phyloP scores from a whole-genome alignment of 2,797 vertebrate genomes.

The Bufotes viridis region DNA sequence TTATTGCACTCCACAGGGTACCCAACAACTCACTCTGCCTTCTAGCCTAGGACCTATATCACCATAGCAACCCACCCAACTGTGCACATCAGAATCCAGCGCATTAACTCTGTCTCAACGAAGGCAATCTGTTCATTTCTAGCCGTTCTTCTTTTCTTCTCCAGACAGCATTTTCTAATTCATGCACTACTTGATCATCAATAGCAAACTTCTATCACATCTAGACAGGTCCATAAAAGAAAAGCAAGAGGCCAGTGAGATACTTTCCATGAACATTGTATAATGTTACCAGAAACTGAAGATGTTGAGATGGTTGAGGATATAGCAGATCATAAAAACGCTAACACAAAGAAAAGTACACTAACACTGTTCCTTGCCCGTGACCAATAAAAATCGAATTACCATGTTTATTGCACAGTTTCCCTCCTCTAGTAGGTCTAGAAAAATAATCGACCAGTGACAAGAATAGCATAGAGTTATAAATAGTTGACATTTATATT shows the following conservation, averaged over 20 bases:
- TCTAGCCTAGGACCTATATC: constrained; percentile 55
- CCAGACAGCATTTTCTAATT: not conserved
- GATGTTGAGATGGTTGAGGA: not conserved
- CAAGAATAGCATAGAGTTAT: no score
- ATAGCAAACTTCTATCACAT: not conserved
- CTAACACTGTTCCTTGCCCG: not conserved
- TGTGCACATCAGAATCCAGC: constrained; percentile 49
- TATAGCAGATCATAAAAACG: not conserved
- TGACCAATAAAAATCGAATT: not conserved
- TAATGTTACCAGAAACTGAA: not conserved
- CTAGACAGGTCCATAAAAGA: not conserved
- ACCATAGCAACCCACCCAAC: constrained; percentile 59
- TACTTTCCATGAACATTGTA: not conserved
- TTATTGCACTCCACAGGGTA: constrained; percentile 57
- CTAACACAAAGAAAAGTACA: not conserved
- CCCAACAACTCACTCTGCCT: constrained; percentile 51
- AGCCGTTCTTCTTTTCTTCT: not conserved
- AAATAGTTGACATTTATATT: no score
- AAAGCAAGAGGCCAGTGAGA: not conserved
- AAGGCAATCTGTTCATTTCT: constrained; percentile 32
- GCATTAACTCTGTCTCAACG: constrained; percentile 37
- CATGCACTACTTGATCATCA: not conserved
- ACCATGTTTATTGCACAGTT: no score
- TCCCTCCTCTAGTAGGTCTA: no score
- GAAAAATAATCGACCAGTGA: no score